These are phyloP conservation scores for Taurulus bubalis DNA, from an alignment of 2,113 vertebrate genomes.

Conservation along the genomic window DNA sequence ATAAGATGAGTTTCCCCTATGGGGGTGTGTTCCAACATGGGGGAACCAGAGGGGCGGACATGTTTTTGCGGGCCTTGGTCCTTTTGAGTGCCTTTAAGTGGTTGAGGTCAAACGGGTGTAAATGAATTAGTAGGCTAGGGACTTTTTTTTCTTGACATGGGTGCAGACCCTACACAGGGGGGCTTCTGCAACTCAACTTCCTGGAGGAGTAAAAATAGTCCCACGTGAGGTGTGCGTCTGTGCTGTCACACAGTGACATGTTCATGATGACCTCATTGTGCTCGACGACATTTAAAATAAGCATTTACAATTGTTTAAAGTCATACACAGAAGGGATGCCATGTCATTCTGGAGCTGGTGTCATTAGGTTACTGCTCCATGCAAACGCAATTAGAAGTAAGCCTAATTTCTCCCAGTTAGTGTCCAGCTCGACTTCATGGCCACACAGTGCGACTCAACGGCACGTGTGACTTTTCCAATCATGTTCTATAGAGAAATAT, in stretches of 20 bases:
- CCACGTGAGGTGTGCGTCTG: neutral
- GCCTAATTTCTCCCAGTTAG: neutral
- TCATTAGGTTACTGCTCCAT: neutral
- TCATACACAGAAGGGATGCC: neutral
- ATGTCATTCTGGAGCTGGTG: neutral
- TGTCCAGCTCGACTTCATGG: neutral
- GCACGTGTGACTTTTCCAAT: neutral
- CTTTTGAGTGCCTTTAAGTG: conserved; percentile 46
- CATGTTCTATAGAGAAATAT: neutral
- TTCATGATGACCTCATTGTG: neutral
- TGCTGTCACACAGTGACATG: neutral
- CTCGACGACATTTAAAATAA: neutral
- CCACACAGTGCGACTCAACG: neutral
- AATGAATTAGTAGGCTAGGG: conserved; percentile 61
- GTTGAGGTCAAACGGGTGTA: conserved; percentile 56
- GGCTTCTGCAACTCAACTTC: conserved; percentile 5
- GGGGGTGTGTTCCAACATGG: conserved; percentile 22
- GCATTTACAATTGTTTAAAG: neutral
- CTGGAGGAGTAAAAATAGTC: neutral
- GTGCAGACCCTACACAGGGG: conserved; percentile 30
- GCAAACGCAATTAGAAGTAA: neutral
- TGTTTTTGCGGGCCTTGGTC: conserved; percentile 16
- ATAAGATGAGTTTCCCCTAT: conserved; percentile 2
- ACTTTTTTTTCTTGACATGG: conserved; percentile 23
- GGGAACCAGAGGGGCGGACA: conserved; percentile 38